Percentiles rank a stretch among this genome's conserved stretches.
Evolutionary conservation across 2,113 vertebrate genomes (phyloP).

Genomic region (Toxostoma redivivum): DNA sequence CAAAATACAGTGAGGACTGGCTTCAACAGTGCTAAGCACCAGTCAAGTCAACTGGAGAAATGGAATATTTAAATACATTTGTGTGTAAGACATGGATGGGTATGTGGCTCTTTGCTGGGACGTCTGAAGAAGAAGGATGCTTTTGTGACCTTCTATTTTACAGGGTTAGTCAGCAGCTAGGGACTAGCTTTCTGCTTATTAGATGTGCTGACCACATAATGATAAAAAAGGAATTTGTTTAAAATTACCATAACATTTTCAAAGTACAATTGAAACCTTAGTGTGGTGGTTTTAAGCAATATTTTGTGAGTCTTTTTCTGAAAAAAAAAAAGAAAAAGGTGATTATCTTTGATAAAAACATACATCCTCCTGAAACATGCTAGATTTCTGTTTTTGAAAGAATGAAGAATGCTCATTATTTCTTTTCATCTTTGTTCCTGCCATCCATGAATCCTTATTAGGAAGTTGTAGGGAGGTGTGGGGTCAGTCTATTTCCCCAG

Average conservation of each 20-base stretch:
- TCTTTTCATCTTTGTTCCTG: background rate
- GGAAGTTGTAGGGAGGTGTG: background rate
- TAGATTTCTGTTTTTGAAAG: background rate
- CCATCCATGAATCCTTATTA: background rate
- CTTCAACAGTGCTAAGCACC: background rate
- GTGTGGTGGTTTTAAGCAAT: background rate
- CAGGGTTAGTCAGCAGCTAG: background rate
- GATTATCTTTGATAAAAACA: background rate
- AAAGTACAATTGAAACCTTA: background rate
- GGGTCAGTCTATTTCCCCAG: background rate
- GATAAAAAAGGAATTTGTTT: background rate
- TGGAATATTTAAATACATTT: background rate
- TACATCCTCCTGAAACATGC: background rate
- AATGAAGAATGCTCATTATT: background rate
- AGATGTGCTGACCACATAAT: background rate
- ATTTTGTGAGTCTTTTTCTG: background rate
- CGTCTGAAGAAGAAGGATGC: background rate
- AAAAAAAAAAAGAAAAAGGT: background rate
- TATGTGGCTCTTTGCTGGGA: background rate
- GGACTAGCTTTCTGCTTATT: background rate
- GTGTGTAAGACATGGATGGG: background rate
- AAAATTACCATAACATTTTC: background rate
- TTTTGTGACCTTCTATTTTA: background rate
- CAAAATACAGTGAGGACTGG: background rate
- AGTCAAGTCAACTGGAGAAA: background rate